Base-by-base conservation (phyloP, 2,888 invertebrate genomes). In the Dolomedes plantarius region DNA sequence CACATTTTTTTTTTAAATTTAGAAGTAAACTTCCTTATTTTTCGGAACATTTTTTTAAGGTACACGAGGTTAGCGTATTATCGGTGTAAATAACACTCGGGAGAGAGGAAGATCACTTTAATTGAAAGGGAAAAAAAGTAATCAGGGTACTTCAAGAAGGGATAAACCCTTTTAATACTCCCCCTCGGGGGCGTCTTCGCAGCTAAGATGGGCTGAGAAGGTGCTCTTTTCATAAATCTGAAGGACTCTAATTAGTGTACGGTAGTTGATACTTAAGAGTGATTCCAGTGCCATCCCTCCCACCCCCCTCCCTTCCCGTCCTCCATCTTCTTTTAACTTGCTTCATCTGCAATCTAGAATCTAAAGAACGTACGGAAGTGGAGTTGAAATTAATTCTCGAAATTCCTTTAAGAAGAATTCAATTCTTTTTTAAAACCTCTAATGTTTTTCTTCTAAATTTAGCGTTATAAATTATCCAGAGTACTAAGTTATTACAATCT, bases 141-240 rank as follows among this genome's bases (percentile, higher is more conserved):
- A 56, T 56, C 56, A 56, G 56, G 5, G 5, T 56, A 56, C 23
- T 56, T 23, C 23, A 56, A 23, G 56, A 16, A 56, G 23, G 23
- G 56, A 56, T 56, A 56, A 56, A 56, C 11, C 23, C 56, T 2
- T 23, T 23, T 56, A 56, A 56, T 56, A 56, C 56, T 6, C 23
- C 23, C 23, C 23, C n/a, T 16, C 23, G 11, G 56, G 16, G 23
- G 23, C 56, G 1, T 3, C 5, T 23, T 56, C 23, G 3, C 19
- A 16, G 23, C 56, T 56, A 7, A 23, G 56, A 56, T 23, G 19
- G 56, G 56, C 13, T 23, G 41, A 56, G 56, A 56, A 56, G 5
- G 56, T 56, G 7, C 56, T 11, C 56, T 56, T 56, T 56, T 56
- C 56, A 56, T 56, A 56, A 56, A 56, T 56, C 23, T 56, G 3